Conservation (phyloP, 2,113 vertebrate genomes). For the Heterochromis multidens region DNA sequence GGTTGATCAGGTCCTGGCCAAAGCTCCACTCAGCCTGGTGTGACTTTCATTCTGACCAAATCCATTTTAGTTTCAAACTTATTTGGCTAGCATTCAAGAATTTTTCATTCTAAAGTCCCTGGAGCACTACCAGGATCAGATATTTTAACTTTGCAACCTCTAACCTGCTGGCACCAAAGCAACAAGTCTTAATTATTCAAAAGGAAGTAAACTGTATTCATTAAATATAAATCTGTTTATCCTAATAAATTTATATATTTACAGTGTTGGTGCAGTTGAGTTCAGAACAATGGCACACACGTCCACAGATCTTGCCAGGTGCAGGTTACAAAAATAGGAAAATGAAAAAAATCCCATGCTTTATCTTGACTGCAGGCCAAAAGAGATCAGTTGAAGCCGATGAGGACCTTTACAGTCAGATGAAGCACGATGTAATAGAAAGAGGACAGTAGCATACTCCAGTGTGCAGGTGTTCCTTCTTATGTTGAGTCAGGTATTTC, state of each 20-base stretch:
- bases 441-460: slow-evolving; percentile 41
- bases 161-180: slow-evolving; percentile 6
- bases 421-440: slow-evolving; percentile 27
- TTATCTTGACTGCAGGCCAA: slow-evolving; percentile 31
- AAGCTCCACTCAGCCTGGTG: not conserved
- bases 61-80: not conserved
- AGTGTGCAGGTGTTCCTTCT: slow-evolving; percentile 29
- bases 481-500: slow-evolving; percentile 38
- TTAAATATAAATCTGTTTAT: slow-evolving; percentile 48
- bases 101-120: not conserved
- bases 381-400: slow-evolving; percentile 27
- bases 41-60: not conserved
- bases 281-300: slow-evolving; percentile 1
- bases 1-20: not conserved
- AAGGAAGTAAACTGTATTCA: not conserved
- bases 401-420: slow-evolving; percentile 28
- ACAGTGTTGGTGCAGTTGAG: slow-evolving; percentile 28
- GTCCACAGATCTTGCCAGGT: slow-evolving; percentile 29
- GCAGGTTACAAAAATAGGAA: slow-evolving; percentile 65
- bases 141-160: not conserved
- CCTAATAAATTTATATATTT: slow-evolving; percentile 46
- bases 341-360: slow-evolving; percentile 38
- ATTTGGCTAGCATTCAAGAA: not conserved
- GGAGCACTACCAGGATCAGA: not conserved
- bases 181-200: slow-evolving; percentile 5